Evolutionary conservation across 2,113 vertebrate genomes (phyloP).

Genomic region (Glaucomys volans): DNA sequence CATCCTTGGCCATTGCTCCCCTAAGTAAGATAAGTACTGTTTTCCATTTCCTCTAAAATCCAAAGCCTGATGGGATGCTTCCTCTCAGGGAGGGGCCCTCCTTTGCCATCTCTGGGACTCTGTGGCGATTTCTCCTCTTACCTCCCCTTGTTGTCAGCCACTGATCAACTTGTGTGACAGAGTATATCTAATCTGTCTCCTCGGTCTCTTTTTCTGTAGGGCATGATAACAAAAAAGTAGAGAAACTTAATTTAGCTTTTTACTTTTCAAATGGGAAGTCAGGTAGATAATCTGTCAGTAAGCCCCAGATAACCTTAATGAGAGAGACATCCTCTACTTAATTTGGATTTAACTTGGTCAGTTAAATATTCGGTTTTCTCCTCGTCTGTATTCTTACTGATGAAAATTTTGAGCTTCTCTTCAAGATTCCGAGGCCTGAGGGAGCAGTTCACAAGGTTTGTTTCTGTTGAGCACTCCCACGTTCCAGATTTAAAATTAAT

Average conservation of each 20-base stretch:
- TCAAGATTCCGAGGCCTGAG: not conserved
- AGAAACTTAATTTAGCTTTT: not conserved
- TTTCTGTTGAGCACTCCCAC: not conserved
- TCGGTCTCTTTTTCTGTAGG: too few species aligned
- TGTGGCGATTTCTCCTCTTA: not conserved
- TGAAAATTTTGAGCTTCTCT: not conserved
- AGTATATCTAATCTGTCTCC: not conserved
- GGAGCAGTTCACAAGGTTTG: not conserved
- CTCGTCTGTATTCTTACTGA: not conserved
- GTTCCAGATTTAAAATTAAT: not conserved
- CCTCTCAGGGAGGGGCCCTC: not conserved
- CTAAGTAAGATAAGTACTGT: not conserved
- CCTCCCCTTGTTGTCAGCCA: not conserved
- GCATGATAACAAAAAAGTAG: too few species aligned
- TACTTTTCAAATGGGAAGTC: not conserved
- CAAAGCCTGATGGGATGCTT: not conserved
- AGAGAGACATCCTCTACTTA: not conserved
- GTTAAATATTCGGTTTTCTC: not conserved
- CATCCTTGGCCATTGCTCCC: not conserved
- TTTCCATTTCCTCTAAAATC: conserved; percentile 20
- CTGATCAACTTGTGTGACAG: not conserved
- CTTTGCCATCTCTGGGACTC: not conserved
- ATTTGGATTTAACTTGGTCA: not conserved
- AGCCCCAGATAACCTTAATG: not conserved
- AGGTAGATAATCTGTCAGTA: not conserved